Evolutionary conservation across 2,113 vertebrate species (phyloP).

Genomic region (Formicarius rufipectus): DNA sequence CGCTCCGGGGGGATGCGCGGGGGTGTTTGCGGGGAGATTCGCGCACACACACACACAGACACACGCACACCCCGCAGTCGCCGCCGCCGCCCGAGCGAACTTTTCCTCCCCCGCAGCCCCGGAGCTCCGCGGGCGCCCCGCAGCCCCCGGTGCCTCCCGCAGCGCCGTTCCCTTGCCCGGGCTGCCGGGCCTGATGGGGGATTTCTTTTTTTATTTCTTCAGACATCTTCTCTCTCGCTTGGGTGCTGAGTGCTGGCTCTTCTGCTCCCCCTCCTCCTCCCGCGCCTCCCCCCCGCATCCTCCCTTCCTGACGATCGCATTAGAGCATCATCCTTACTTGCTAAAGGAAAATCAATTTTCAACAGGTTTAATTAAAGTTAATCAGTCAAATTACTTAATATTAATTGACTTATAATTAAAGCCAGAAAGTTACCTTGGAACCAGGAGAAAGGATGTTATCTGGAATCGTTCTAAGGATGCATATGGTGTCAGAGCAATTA

Average conservation of each 20-base stretch:
- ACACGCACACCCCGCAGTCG: neutral
- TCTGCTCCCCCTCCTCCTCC: neutral
- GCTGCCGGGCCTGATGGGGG: neutral
- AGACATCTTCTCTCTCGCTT: constrained; percentile 34
- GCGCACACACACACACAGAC: neutral
- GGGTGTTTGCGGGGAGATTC: neutral
- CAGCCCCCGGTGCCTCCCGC: neutral
- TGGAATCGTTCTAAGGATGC: constrained; percentile 23
- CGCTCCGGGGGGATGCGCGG: neutral
- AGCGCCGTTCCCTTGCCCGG: neutral
- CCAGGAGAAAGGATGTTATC: constrained; percentile 43
- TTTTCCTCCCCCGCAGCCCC: neutral
- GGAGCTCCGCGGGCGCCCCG: neutral
- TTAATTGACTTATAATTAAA: constrained; percentile 78
- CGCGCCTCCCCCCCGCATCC: neutral
- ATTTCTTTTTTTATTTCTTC: neutral
- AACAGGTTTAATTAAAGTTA: constrained; percentile 77
- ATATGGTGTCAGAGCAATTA: constrained; percentile 52
- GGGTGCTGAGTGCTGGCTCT: neutral
- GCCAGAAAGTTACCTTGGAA: constrained; percentile 74
- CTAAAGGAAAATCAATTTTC: constrained; percentile 72
- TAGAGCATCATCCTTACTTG: constrained; percentile 50
- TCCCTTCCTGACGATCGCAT: constrained; percentile 4
- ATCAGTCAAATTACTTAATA: constrained; percentile 73
- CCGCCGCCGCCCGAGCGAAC: constrained; percentile 12